phyloP scores from a whole-genome alignment of 1,140 invertebrate genomes.

The Bombyx mandarina region DNA sequence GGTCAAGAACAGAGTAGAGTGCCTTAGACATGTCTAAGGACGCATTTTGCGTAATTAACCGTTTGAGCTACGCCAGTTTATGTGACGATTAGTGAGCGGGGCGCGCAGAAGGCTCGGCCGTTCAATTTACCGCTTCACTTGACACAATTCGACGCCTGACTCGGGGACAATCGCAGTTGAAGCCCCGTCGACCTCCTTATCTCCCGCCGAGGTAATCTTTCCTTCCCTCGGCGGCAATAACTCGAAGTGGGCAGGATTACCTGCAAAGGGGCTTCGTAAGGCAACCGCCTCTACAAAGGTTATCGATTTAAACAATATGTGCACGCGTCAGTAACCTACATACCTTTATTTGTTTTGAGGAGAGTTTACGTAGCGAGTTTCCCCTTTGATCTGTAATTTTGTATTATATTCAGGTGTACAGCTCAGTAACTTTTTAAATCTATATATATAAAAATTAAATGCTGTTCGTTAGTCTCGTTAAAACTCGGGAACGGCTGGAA shows the following conservation, averaged over 20 bases:
- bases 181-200: conserved; percentile 69
- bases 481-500: too few relatives aligned
- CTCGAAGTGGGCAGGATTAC: conserved; percentile 70
- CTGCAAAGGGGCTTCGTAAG: conserved; percentile 61
- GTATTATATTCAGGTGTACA: too few relatives aligned
- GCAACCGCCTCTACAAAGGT: conserved; percentile 58
- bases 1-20: too few relatives aligned
- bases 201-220: conserved; percentile 69
- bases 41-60: conserved; percentile 54
- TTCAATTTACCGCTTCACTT: conserved; percentile 71
- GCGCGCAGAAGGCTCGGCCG: conserved; percentile 65
- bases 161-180: conserved; percentile 69
- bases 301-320: conserved; percentile 63
- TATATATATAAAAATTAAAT: too few relatives aligned
- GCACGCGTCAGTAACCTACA: conserved; percentile 23
- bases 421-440: too few relatives aligned
- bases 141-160: conserved; percentile 70
- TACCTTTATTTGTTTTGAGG: neutral
- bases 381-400: too few relatives aligned
- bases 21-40: conserved; percentile 18
- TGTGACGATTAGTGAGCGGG: conserved; percentile 65
- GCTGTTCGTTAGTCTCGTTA: too few relatives aligned
- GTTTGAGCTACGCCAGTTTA: conserved; percentile 55
- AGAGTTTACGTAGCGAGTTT: neutral
- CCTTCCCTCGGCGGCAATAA: conserved; percentile 69